Evolutionary conservation across 2,113 vertebrate species (phyloP).

Genomic region (Riparia riparia): DNA sequence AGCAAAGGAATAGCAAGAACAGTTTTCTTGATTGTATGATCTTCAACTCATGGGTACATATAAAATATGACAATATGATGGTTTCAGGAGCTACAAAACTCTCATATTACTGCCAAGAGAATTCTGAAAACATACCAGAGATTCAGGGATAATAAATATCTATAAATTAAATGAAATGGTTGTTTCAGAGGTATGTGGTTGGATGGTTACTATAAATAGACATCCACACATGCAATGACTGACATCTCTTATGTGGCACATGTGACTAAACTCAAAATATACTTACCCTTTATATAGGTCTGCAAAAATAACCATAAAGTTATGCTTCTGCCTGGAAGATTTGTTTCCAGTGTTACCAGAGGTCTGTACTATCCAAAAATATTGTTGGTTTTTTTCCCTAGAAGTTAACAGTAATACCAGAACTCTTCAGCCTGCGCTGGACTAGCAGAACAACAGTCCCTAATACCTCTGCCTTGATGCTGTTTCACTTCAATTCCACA

Average conservation of each 20-base stretch:
- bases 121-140: constrained; percentile 3
- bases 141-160: neutral
- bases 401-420: neutral
- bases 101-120: neutral
- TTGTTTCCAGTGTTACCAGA: neutral
- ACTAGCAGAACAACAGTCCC: neutral
- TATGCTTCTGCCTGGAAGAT: neutral
- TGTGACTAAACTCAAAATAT: neutral
- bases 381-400: neutral
- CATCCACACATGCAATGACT: neutral
- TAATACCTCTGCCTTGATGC: neutral
- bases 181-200: neutral
- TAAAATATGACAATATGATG: neutral
- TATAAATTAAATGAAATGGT: neutral
- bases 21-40: neutral
- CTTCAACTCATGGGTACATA: neutral
- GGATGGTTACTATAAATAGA: neutral
- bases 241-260: neutral
- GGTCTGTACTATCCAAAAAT: neutral
- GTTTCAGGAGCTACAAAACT: neutral
- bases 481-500: neutral
- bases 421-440: neutral
- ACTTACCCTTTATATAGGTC: neutral
- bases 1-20: neutral
- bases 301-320: neutral